Percentiles rank a stretch among this genome's conserved stretches.
Conservation (phyloP, 2,888 invertebrate species). For the Keiferia lycopersicella region DNA sequence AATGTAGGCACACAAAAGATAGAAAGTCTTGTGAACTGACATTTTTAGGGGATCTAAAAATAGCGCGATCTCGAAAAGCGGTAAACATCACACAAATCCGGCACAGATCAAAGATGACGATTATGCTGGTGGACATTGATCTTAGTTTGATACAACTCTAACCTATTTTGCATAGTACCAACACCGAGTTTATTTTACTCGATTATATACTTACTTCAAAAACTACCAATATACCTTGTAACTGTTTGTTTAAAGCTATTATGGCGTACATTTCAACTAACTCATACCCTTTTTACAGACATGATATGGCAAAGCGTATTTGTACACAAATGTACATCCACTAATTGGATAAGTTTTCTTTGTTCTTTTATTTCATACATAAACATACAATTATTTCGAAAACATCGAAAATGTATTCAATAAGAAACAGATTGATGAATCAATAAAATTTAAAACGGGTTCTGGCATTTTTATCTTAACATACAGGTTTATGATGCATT, state of each 20-base stretch:
- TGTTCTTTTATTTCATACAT: background rate
- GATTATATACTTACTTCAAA: too few relatives aligned
- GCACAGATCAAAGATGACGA: slow-evolving; percentile 46
- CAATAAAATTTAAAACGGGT: background rate
- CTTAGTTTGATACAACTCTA: slow-evolving; percentile 42
- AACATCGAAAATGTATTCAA: background rate
- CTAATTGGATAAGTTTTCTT: background rate
- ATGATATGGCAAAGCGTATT: background rate
- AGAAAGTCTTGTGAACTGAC: slow-evolving; percentile 6
- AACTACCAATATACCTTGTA: background rate
- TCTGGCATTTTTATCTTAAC: slow-evolving; percentile 11
- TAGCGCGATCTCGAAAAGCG: slow-evolving; percentile 35
- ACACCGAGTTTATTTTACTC: too few relatives aligned
- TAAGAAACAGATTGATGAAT: slow-evolving; percentile 1
- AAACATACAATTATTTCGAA: background rate
- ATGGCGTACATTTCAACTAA: background rate
- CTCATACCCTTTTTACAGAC: background rate
- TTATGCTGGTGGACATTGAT: slow-evolving; percentile 39
- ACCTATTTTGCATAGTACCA: slow-evolving; percentile 35
- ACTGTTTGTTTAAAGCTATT: background rate
- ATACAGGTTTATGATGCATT: slow-evolving; percentile 9
- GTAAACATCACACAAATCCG: slow-evolving; percentile 34
- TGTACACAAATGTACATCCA: background rate
- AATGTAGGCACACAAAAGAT: slow-evolving; percentile 3
- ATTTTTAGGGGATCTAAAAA: slow-evolving; percentile 29